These are phyloP conservation scores for Orius insidiosus DNA, from an alignment of 1,140 invertebrate genomes.

Conservation along the genomic window DNA sequence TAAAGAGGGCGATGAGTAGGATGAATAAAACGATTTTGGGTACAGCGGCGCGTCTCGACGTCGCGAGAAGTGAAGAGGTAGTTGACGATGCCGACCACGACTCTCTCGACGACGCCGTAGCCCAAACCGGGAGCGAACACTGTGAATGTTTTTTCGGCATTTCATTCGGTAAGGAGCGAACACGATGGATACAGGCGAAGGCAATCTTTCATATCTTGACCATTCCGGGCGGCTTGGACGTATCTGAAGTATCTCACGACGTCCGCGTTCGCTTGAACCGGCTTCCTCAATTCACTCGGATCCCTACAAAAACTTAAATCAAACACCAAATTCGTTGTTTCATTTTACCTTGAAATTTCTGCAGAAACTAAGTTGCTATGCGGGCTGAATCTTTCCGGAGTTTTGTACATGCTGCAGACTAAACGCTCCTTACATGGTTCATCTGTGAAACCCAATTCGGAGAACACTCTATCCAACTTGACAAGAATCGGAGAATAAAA, in stretches of 20 bases:
- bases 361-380: conserved; percentile 75
- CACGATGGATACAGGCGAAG: conserved; percentile 46
- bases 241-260: conserved; percentile 61
- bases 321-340: not conserved
- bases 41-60: too few relatives aligned
- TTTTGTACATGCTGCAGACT: conserved; percentile 70
- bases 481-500: conserved; percentile 71
- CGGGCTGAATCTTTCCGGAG: conserved; percentile 65
- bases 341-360: conserved; percentile 53
- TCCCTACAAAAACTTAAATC: conserved; percentile 37
- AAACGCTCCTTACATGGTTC: conserved; percentile 61
- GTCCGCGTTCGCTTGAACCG: conserved; percentile 41
- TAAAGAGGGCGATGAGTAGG: too few relatives aligned
- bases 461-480: conserved; percentile 62
- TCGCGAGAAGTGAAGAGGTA: too few relatives aligned
- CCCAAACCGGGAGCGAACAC: too few relatives aligned
- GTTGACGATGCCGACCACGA: too few relatives aligned
- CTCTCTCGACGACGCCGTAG: too few relatives aligned
- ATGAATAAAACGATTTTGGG: too few relatives aligned
- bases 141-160: not conserved
- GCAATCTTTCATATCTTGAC: conserved; percentile 63
- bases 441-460: conserved; percentile 44
- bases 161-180: conserved; percentile 32
- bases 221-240: conserved; percentile 58
- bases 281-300: conserved; percentile 47